Evolutionary conservation across 2,888 invertebrate species (phyloP).

Genomic region (Hirtodrosophila alboralis): DNA sequence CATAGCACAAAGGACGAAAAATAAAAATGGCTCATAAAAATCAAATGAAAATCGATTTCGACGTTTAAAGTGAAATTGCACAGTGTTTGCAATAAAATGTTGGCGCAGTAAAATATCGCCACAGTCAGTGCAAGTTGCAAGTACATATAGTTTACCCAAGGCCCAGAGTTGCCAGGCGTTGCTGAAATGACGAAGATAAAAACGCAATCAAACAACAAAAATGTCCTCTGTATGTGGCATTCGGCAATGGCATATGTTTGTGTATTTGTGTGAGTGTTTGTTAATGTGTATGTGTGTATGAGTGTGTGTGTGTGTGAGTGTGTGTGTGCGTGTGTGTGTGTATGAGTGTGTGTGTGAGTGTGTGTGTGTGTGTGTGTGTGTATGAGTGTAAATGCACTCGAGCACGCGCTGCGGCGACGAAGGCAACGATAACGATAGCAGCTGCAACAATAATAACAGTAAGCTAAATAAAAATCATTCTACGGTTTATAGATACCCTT

Average conservation of each 20-base stretch:
- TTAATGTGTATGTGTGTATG: constrained; percentile 13
- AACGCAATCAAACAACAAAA: constrained; percentile 76
- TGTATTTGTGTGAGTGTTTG: constrained; percentile 40
- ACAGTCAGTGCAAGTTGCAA: constrained; percentile 36
- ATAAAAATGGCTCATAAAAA: constrained; percentile 65
- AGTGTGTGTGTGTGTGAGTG: constrained; percentile 27
- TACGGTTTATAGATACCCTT: constrained; percentile 20
- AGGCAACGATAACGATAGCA: constrained; percentile 50
- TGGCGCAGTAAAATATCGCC: constrained; percentile 71
- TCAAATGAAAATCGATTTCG: constrained; percentile 77
- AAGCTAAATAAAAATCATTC: neutral
- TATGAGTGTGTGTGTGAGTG: constrained; percentile 36
- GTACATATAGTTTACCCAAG: constrained; percentile 18
- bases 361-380: constrained; percentile 6
- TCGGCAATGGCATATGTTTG: constrained; percentile 62
- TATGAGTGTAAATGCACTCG: constrained; percentile 68
- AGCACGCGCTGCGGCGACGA: constrained; percentile 61
- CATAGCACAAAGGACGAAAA: constrained; percentile 20
- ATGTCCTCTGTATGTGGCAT: constrained; percentile 38
- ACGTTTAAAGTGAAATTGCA: constrained; percentile 78
- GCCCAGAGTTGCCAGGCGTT: constrained; percentile 40
- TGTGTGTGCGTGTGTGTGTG: constrained; percentile 58
- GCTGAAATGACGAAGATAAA: constrained; percentile 77
- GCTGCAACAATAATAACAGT: constrained; percentile 4
- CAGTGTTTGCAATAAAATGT: constrained; percentile 77